Evolutionary conservation across 2,888 invertebrate species (phyloP), one percentile per base, ranked within the genome.

Genomic region (Unio delphinus): DNA sequence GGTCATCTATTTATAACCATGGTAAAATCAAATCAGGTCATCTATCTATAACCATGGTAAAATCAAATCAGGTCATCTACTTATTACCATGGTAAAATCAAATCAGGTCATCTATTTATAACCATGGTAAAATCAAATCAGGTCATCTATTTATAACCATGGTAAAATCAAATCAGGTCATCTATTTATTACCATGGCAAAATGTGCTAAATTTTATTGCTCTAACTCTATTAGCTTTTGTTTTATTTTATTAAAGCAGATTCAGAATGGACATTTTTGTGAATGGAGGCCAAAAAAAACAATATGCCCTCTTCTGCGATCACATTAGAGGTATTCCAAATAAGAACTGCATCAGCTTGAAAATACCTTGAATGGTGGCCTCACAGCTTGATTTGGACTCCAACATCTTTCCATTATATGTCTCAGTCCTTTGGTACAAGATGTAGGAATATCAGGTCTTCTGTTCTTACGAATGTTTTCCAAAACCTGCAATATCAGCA

Each of bases 361-460:
- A 63, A 26, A 68, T 72, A 86, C 87, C 82, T 86, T 86, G 68
- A 87, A 87, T 30, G 79, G 72, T 11, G 86, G 86, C 70, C 89
- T 75, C 56, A 69, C 77, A 17, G 85, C 80, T n/a, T 87, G 86
- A 30, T 83, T 83, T 23, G 81, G 82, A 58, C 83, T 75, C 89
- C 89, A 89, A 76, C 87, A 87, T 45, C 69, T 68, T 5, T 71
- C 58, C 26, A 89, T 85, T n/a, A 89, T 80, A 20, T 69, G 67
- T 7, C 69, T 26, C 61, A 89, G 72, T 3, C 78, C 79, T 34
- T 73, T 66, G 7, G 89, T 87, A 68, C 84, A 86, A 7, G 72
- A 66, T 7, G 61, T 66, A 17, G 87, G 86, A n/a, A 89, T 77
- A 34, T 75, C 76, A 18, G 86, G 88, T 62, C 87, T 68, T 58